These are phyloP conservation scores for Saguinus midas DNA, from an alignment of 2,113 vertebrate species.

Conservation along the genomic window DNA sequence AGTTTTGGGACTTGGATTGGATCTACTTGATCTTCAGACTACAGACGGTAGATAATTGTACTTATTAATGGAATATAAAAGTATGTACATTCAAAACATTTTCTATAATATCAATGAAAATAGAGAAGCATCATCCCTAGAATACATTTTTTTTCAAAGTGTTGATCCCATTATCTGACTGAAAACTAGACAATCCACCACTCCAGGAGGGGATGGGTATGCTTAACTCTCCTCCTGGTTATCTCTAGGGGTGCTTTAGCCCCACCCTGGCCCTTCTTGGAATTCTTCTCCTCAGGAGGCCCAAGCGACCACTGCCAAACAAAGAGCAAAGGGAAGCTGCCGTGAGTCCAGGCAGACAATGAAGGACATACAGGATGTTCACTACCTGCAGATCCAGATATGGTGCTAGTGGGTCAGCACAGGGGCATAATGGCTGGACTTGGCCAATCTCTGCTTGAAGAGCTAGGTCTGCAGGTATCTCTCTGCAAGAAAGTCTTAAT, in stretches of 20 bases:
- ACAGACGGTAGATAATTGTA: background rate
- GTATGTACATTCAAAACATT: background rate
- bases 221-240: slow-evolving; percentile 92
- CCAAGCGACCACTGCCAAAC: slow-evolving; percentile 89
- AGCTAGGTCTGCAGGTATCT: background rate
- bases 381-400: background rate
- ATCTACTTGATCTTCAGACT: too few relatives aligned
- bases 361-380: slow-evolving; percentile 80
- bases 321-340: slow-evolving; percentile 92
- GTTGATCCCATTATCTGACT: background rate
- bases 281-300: slow-evolving; percentile 94
- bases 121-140: background rate
- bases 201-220: rapidly evolving
- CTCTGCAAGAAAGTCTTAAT: background rate
- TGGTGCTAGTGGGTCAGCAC: too few relatives aligned
- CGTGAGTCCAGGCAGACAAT: slow-evolving; percentile 93
- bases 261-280: slow-evolving; percentile 93
- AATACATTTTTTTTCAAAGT: background rate
- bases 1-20: too few relatives aligned
- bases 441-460: background rate
- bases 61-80: background rate
- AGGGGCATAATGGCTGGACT: too few relatives aligned
- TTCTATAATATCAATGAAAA: background rate
- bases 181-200: background rate
- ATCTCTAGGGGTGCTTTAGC: slow-evolving; percentile 84